phyloP scores from a whole-genome alignment of 2,888 invertebrate genomes.

The Chrysolina haemoptera region DNA sequence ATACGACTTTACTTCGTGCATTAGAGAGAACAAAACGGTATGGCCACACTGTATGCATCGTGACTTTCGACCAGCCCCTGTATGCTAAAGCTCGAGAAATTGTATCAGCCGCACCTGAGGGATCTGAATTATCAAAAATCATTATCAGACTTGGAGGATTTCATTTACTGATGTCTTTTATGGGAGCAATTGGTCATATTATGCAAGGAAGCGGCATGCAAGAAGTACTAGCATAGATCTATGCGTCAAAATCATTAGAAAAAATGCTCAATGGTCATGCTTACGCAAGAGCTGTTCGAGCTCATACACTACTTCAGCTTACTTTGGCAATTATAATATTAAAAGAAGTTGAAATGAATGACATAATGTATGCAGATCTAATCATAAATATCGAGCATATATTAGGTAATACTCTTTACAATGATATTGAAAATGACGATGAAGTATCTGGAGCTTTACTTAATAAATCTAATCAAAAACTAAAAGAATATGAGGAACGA shows the following conservation, averaged over 20 bases:
- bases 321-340: conserved; percentile 58
- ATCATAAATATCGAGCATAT: conserved; percentile 51
- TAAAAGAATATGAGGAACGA: conserved; percentile 52
- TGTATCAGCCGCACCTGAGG: too few species aligned
- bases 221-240: conserved; percentile 54
- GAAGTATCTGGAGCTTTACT: conserved; percentile 39
- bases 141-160: conserved; percentile 58
- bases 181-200: conserved; percentile 63
- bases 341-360: conserved; percentile 59
- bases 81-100: conserved; percentile 44
- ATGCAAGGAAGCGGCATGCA: conserved; percentile 66
- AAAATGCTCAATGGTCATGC: conserved; percentile 61
- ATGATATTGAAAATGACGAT: conserved; percentile 60
- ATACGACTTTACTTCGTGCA: conserved; percentile 49
- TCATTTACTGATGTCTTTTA: conserved; percentile 63
- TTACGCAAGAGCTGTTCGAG: conserved; percentile 54
- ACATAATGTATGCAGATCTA: conserved; percentile 54
- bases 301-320: conserved; percentile 58
- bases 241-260: conserved; percentile 55
- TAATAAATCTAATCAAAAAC: conserved; percentile 49
- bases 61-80: conserved; percentile 44
- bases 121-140: conserved; percentile 63
- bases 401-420: conserved; percentile 50
- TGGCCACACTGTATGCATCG: conserved; percentile 48
- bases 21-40: conserved; percentile 46